phyloP scores from a whole-genome alignment of 2,113 vertebrate genomes.

The Opisthocomus hoazin region DNA sequence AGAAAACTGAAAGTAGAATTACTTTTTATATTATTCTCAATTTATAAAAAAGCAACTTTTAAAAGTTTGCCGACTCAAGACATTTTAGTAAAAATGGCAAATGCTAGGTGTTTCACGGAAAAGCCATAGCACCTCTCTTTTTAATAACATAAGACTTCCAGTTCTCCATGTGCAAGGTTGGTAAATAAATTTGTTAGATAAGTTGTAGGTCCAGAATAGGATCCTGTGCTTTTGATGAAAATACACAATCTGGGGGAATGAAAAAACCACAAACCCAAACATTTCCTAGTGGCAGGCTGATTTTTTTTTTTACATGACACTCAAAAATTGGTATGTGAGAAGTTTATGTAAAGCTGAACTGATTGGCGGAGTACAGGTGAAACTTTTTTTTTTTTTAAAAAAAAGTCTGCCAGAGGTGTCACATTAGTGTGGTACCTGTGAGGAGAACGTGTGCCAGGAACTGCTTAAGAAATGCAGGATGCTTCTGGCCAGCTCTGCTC shows the following conservation, averaged over 20 bases:
- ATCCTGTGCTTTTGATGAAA: not conserved
- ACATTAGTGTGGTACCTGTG: not conserved
- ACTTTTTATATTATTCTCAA: not conserved
- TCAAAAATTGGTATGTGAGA: not conserved
- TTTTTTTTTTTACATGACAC: not conserved
- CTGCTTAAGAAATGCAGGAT: not conserved
- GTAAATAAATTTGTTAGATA: not conserved
- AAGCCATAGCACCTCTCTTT: not conserved
- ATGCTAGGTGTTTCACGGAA: not conserved
- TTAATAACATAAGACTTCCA: not conserved
- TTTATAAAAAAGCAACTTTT: not conserved
- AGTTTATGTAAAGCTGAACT: not conserved
- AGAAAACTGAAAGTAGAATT: not conserved
- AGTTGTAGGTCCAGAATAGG: not conserved
- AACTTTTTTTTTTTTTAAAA: not conserved
- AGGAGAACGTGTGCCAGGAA: not conserved
- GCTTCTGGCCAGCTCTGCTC: conserved; percentile 21
- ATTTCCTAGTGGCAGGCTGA: not conserved
- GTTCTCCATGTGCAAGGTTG: not conserved
- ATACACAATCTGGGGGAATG: not conserved
- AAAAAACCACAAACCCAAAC: not conserved
- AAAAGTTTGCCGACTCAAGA: not conserved
- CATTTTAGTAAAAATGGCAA: not conserved
- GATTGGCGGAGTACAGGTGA: not conserved
- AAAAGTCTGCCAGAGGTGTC: not conserved